Percentiles rank a stretch among this genome's conserved stretches.
These are phyloP conservation scores for Elaeidobius kamerunicus DNA, from an alignment of 2,888 invertebrate genomes.

Conservation along the genomic window DNA sequence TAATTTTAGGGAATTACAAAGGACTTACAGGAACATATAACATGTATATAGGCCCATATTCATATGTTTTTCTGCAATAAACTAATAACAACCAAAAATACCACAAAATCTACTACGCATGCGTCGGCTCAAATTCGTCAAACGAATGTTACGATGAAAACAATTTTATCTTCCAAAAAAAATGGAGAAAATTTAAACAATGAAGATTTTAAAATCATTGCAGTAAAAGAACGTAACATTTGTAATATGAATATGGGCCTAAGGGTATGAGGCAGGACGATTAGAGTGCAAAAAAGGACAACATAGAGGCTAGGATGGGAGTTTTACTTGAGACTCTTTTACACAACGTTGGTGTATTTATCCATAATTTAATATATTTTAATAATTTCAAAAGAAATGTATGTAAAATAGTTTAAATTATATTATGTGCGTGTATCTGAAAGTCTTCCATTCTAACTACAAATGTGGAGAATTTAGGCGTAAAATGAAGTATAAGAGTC, in stretches of 20 bases:
- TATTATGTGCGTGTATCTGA: neutral
- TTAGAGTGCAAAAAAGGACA: neutral
- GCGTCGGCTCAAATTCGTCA: constrained; percentile 48
- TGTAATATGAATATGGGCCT: constrained; percentile 55
- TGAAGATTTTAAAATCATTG: neutral
- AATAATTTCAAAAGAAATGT: neutral
- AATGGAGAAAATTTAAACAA: neutral
- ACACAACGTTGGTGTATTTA: neutral
- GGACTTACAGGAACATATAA: too few relatives aligned
- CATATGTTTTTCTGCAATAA: constrained; percentile 42
- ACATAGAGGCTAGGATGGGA: neutral
- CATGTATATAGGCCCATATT: constrained; percentile 45
- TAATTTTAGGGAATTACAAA: too few relatives aligned
- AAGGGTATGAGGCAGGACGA: neutral
- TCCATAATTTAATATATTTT: neutral
- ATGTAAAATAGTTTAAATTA: neutral
- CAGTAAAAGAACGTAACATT: constrained; percentile 48
- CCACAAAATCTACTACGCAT: constrained; percentile 41
- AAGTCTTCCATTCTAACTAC: too few relatives aligned
- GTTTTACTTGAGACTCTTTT: constrained; percentile 7
- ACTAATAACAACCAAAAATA: constrained; percentile 33
- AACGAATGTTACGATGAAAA: constrained; percentile 45
- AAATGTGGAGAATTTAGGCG: too few relatives aligned
- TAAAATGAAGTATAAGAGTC: too few relatives aligned
- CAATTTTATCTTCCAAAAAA: neutral